These are phyloP conservation scores for Corythornis vintsioides DNA, from an alignment of 2,113 vertebrate species.

Conservation along the genomic window DNA sequence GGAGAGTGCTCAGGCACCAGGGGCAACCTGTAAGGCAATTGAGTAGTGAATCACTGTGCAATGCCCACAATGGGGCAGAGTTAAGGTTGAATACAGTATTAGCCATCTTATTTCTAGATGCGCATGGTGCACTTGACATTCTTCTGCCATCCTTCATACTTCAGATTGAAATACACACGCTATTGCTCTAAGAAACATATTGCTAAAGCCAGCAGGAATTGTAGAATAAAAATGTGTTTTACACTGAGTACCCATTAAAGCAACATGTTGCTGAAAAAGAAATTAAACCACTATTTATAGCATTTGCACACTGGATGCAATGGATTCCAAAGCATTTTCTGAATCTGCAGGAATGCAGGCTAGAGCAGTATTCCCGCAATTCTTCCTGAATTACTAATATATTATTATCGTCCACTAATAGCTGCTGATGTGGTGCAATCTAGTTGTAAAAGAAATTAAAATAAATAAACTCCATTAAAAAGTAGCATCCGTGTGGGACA, in stretches of 20 bases:
- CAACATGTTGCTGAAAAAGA: neutral
- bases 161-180: neutral
- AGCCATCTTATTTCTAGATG: neutral
- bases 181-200: neutral
- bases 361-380: neutral
- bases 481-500: neutral
- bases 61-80: neutral
- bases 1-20: neutral
- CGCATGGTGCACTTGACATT: accelerated
- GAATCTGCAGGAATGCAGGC: neutral
- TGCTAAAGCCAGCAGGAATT: neutral
- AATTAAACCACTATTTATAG: neutral
- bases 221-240: neutral
- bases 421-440: neutral
- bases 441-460: neutral
- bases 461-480: slow-evolving; percentile 26
- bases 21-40: neutral
- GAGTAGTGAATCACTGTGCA: accelerated
- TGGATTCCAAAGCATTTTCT: neutral
- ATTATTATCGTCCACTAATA: neutral
- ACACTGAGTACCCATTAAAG: neutral
- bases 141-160: neutral
- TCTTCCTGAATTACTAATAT: slow-evolving; percentile 4
- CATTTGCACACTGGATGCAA: neutral
- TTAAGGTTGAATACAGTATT: neutral